Evolutionary conservation across 2,113 vertebrate species (phyloP), one percentile per base, ranked within the genome.

Genomic region (Myiozetetes cayanensis): DNA sequence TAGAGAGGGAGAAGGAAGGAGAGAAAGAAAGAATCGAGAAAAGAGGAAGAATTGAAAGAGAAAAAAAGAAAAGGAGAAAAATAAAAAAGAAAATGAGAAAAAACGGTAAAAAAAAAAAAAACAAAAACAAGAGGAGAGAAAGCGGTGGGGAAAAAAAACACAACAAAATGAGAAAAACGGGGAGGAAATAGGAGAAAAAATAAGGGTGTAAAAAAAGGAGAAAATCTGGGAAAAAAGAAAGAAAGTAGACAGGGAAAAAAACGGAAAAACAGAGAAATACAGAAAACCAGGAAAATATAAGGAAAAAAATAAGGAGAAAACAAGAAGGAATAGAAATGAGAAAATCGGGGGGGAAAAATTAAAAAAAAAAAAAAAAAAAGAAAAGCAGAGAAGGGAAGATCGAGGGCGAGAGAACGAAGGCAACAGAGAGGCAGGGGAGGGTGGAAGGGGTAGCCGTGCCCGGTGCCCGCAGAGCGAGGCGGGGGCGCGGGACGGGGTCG

Each of bases 61-160:
- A 2, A 30, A 50, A 50, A 75, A 25, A 8, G 3, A 15, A 58
- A 52, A 6, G 3, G 37, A 23, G 9, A 8, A 10, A 21, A 39
- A 41, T 21, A 17, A 80, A 49, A 35, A 35, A 33, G 5, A 13
- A 33, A 81, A 25, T 6, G 0, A 22, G 6, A 5, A 1, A 71
- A 19, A 65, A 16, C 7, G 3, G 1, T 0, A 1, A 30, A 17
- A 6, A 25, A 37, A n/a, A n/a, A n/a, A n/a, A n/a, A n/a, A n/a
- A n/a, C n/a, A n/a, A n/a, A n/a, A 14, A 14, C 5, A 72, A 50
- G 30, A 58, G 9, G 15, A 31, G 25, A 28, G 4, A 56, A 44
- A 17, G 8, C 13, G 4, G 14, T 13, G 41, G 13, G 8, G 30
- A 37, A 70, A 39, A 59, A 35, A 16, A 17, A 4, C 5, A 24